Evolutionary conservation across 2,797 vertebrate genomes (phyloP).

Genomic region (Nannoperca obscura): DNA sequence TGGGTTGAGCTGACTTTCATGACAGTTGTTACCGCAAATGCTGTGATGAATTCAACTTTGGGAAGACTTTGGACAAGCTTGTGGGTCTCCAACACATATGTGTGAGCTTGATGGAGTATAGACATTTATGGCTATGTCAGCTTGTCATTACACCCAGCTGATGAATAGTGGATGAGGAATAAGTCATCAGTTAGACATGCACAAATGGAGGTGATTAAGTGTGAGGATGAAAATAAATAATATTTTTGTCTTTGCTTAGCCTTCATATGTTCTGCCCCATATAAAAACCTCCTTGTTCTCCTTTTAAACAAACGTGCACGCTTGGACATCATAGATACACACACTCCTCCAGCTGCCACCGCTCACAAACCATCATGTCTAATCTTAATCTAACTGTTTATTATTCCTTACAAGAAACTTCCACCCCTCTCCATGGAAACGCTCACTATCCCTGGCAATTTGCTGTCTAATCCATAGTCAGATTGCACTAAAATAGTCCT

Average conservation of each 20-base stretch:
- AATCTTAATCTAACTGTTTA: constrained; percentile 83
- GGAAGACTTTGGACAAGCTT: constrained; percentile 51
- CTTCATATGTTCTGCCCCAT: constrained; percentile 9
- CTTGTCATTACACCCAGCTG: constrained; percentile 67
- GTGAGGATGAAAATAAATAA: constrained; percentile 25
- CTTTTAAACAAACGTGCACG: constrained; percentile 31
- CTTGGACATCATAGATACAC: constrained; percentile 6
- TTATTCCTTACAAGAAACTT: constrained; percentile 82
- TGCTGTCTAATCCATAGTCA: constrained; percentile 84
- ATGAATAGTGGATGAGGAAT: constrained; percentile 64
- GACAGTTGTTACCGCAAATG: constrained; percentile 62
- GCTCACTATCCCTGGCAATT: constrained; percentile 71
- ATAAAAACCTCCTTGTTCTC: constrained; percentile 23
- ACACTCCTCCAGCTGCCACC: constrained; percentile 49
- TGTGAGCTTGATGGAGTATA: constrained; percentile 52
- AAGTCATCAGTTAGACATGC: constrained; percentile 52
- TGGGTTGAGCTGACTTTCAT: constrained; percentile 52
- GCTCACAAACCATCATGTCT: constrained; percentile 53
- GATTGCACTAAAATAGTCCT: constrained; percentile 85
- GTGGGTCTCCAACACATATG: constrained; percentile 56
- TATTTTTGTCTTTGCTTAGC: constrained; percentile 19
- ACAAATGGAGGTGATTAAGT: constrained; percentile 61
- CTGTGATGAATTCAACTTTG: constrained; percentile 58
- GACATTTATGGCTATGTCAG: constrained; percentile 68
- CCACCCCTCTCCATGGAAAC: constrained; percentile 84